Evolutionary conservation across 1,140 invertebrate genomes (phyloP).

Genomic region (Penaeus japonicus): DNA sequence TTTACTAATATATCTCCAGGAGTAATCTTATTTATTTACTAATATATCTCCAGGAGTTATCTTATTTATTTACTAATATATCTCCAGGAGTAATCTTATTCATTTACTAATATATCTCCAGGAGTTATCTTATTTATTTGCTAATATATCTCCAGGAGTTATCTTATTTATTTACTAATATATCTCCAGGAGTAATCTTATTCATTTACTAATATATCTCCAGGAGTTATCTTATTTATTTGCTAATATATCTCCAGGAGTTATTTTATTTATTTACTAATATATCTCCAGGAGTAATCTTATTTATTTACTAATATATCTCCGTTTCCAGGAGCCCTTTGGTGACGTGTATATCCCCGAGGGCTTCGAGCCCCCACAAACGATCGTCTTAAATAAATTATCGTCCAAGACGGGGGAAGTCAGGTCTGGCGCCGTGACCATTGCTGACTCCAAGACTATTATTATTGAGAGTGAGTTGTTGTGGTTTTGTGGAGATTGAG

Average conservation of each 20-base stretch:
- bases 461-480: conserved; percentile 65
- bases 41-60: not conserved
- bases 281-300: not conserved
- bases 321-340: conserved; percentile 76
- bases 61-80: not conserved
- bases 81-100: too few species aligned
- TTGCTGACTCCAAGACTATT: conserved; percentile 84
- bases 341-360: conserved; percentile 91
- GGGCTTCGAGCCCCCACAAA: conserved; percentile 85
- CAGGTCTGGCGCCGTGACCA: conserved; percentile 76
- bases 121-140: too few species aligned
- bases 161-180: too few species aligned
- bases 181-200: too few species aligned
- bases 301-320: not conserved
- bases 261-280: not conserved
- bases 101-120: not conserved
- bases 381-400: conserved; percentile 77
- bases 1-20: not conserved
- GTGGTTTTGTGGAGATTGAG: not conserved
- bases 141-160: not conserved
- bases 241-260: not conserved
- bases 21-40: too few species aligned
- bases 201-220: not conserved
- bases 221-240: too few species aligned
- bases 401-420: conserved; percentile 75